Percentiles rank a stretch among this genome's conserved stretches.
These are phyloP conservation scores for Petrocephalus zakoni DNA, from an alignment of 2,113 vertebrate genomes.

Conservation along the genomic window DNA sequence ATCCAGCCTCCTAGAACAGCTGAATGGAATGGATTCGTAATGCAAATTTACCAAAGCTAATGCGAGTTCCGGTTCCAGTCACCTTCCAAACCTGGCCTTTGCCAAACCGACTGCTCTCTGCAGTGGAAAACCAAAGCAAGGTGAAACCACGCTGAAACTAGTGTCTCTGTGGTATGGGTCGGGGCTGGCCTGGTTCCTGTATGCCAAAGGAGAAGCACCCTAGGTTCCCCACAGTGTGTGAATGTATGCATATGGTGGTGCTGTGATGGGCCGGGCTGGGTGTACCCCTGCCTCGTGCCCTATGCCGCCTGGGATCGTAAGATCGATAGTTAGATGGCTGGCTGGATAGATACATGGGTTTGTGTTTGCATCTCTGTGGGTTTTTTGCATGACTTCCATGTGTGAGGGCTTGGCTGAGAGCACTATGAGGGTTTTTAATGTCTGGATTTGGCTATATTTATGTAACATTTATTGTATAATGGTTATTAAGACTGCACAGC, in stretches of 20 bases:
- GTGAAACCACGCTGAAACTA: neutral
- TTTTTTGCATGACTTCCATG: neutral
- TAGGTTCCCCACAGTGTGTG: neutral
- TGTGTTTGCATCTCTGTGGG: neutral
- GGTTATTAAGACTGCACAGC: neutral
- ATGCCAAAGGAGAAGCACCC: neutral
- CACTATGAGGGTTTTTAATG: neutral
- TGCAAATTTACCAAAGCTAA: no score
- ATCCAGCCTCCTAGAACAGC: no score
- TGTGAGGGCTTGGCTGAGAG: neutral
- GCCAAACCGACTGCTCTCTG: no score
- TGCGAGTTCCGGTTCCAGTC: no score
- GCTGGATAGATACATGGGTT: neutral
- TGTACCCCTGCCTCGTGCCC: neutral
- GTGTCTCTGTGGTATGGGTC: neutral
- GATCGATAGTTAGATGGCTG: neutral
- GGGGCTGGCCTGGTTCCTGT: neutral
- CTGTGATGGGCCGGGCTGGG: neutral
- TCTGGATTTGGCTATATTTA: neutral
- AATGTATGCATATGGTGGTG: neutral
- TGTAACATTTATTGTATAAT: neutral
- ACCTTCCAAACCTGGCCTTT: no score
- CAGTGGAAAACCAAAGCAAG: no score
- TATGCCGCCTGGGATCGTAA: neutral
- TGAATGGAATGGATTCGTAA: no score